Percentiles rank a stretch among this genome's conserved stretches.
phyloP scores from a whole-genome alignment of 92 coral and sea anemone species.

The Porites rus region DNA sequence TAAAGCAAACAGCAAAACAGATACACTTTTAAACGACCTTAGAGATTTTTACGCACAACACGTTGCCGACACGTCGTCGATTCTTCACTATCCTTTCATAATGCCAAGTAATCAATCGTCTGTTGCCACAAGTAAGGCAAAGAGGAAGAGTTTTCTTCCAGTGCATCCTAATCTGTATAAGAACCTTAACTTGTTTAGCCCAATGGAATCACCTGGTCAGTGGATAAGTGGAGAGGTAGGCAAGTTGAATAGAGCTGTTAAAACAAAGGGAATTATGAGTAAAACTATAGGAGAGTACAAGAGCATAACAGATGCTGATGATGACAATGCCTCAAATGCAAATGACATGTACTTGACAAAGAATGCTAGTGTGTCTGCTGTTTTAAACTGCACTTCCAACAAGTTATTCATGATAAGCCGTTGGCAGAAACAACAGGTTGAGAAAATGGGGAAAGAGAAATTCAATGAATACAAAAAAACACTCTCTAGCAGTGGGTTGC shows the following conservation, averaged over 20 bases:
- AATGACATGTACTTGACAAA: constrained; percentile 39
- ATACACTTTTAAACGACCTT: constrained; percentile 64
- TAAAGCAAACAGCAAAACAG: constrained; percentile 81
- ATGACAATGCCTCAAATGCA: constrained; percentile 15
- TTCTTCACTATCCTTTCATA: constrained; percentile 85
- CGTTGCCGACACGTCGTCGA: constrained; percentile 69
- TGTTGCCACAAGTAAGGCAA: neutral
- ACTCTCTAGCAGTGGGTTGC: constrained; percentile 68
- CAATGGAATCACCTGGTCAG: constrained; percentile 65
- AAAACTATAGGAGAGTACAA: constrained; percentile 63
- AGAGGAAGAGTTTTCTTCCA: neutral
- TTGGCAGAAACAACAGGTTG: constrained; percentile 92
- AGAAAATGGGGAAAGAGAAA: constrained; percentile 81
- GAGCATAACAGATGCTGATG: constrained; percentile 47
- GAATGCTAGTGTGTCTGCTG: constrained; percentile 78
- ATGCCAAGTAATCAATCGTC: constrained; percentile 25
- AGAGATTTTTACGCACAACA: constrained; percentile 66
- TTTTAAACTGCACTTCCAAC: constrained; percentile 74
- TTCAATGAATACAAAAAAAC: constrained; percentile 72
- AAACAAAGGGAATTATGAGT: constrained; percentile 67
- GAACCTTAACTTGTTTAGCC: constrained; percentile 56
- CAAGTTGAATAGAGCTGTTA: constrained; percentile 47
- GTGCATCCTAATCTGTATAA: constrained; percentile 40
- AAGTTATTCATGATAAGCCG: constrained; percentile 77
- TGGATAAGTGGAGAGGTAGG: constrained; percentile 67